Evolutionary conservation across 2,797 vertebrate species (phyloP), one percentile per base, ranked within the genome.

Genomic region (Crenuchus spilurus): DNA sequence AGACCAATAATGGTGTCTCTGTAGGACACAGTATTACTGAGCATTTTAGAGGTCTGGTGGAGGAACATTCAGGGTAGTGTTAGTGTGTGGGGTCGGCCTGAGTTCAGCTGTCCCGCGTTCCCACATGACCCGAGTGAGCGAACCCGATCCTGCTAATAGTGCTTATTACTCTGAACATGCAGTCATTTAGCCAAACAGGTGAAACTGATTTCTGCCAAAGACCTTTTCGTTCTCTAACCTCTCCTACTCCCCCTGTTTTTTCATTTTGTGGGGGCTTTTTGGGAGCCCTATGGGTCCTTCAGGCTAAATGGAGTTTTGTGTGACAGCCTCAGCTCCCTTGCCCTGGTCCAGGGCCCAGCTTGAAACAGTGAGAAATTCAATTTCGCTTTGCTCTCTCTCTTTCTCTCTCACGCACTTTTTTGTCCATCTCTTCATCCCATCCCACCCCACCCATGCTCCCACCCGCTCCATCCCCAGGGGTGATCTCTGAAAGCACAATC

Each of bases 341-440:
- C 90, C 90, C 87, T 92, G 92, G 87, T 95, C 91, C 91, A 80
- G 89, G 92, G 93, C 93, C 94, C 87, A 82, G 88, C 86, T 88
- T 92, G 92, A 92, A 95, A 95, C 90, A 92, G 94, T 95, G 95
- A 96, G 95, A 97, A 98, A 96, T 96, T 96, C 91, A 95, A 96
- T 96, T 97, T 96, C 89, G 90, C 57, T 35, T 33, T 88, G 78
- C 86, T 81, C 82, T 84, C 82, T 16, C 58, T 83, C 87, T 90
- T 88, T 87, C 86, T 87, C 92, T 88, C 64, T 20, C 84, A 84
- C 83, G 80, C 76, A 82, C 76, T 87, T 37, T 52, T 20, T 52
- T 84, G 87, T 22, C 30, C 88, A n/a, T n/a, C n/a, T n/a, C 41
- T 42, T 14, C 14, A 16, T 4, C 41, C 16, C 13, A 90, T 91